Evolutionary conservation across 1,140 invertebrate species (phyloP).

Genomic region (Sinella curviseta): DNA sequence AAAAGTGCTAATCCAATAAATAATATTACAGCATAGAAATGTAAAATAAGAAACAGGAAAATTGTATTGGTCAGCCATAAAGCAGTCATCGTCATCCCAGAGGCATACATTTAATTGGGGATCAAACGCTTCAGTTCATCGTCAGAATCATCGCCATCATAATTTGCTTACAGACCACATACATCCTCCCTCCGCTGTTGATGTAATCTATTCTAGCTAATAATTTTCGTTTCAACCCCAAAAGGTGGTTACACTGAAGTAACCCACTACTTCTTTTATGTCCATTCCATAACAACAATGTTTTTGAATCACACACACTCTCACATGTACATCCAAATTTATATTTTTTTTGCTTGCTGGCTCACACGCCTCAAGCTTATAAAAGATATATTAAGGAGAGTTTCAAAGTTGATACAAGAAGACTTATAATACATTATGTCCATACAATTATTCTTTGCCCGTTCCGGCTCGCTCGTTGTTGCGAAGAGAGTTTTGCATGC

Average conservation of each 20-base stretch:
- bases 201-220: background rate
- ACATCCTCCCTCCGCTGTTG: background rate
- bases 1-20: too few species aligned
- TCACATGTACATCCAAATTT: too few species aligned
- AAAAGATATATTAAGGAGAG: too few species aligned
- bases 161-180: background rate
- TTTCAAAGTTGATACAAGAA: too few species aligned
- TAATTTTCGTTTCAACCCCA: background rate
- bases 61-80: too few species aligned
- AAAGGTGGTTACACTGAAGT: conserved; percentile 22
- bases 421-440: too few species aligned
- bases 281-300: background rate
- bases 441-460: too few species aligned
- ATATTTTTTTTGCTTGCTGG: too few species aligned
- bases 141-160: background rate
- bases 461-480: background rate
- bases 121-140: background rate
- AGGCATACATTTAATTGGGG: background rate
- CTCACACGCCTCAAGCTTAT: background rate
- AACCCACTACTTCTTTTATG: conserved; percentile 4
- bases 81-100: too few species aligned
- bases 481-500: background rate
- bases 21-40: too few species aligned
- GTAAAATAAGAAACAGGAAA: too few species aligned
- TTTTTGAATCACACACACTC: background rate